Evolutionary conservation across 2,888 invertebrate species (phyloP).

Genomic region (Drosophila prolongata): DNA sequence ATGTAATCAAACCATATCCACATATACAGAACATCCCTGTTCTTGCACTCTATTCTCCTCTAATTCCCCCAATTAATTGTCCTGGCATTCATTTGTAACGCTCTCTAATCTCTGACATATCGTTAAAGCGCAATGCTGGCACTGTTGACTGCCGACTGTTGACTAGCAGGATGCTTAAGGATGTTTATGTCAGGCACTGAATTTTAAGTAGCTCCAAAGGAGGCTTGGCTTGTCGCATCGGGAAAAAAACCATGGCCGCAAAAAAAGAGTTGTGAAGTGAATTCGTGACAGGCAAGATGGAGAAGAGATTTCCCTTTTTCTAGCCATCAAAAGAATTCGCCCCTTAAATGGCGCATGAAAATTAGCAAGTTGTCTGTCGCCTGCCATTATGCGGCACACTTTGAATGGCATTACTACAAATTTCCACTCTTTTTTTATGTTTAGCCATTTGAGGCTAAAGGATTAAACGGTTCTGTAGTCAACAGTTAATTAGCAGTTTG

Average conservation of each 20-base stretch:
- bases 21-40: too few relatives aligned
- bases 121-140: slow-evolving; percentile 72
- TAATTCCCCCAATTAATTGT: slow-evolving; percentile 65
- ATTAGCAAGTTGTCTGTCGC: slow-evolving; percentile 78
- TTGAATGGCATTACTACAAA: slow-evolving; percentile 56
- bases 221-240: slow-evolving; percentile 49
- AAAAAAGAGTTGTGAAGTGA: slow-evolving; percentile 78
- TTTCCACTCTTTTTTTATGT: slow-evolving; percentile 33
- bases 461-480: slow-evolving; percentile 57
- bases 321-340: slow-evolving; percentile 15
- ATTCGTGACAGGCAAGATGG: slow-evolving; percentile 59
- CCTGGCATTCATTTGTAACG: slow-evolving; percentile 45
- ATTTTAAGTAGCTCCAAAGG: slow-evolving; percentile 72
- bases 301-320: background rate
- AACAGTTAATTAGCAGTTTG: slow-evolving; percentile 75
- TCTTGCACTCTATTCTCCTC: background rate
- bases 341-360: slow-evolving; percentile 83
- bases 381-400: slow-evolving; percentile 76
- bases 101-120: slow-evolving; percentile 74
- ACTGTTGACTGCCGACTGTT: slow-evolving; percentile 55
- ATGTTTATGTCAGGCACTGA: slow-evolving; percentile 77
- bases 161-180: slow-evolving; percentile 62
- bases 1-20: too few relatives aligned
- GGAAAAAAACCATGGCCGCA: slow-evolving; percentile 26
- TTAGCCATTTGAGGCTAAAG: slow-evolving; percentile 40